Evolutionary conservation across 2,888 invertebrate genomes (phyloP).

Genomic region (Andrena flavipes): DNA sequence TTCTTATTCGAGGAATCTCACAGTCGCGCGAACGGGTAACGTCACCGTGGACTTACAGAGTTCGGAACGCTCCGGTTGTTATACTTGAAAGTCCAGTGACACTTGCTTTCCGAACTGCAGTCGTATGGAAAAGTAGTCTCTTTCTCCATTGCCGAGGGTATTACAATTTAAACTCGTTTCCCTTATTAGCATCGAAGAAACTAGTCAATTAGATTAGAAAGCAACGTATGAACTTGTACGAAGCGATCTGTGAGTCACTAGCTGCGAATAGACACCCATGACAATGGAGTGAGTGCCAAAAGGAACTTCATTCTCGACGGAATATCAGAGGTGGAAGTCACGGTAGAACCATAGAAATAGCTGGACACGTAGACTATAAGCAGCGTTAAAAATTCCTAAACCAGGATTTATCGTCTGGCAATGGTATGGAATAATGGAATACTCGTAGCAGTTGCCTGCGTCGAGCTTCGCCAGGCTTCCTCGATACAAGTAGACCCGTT

Average conservation of each 20-base stretch:
- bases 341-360: not conserved
- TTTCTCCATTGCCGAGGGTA: too few species aligned
- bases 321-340: not conserved
- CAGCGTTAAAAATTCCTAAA: slow-evolving; percentile 12
- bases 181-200: too few species aligned
- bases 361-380: not conserved
- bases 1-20: not conserved
- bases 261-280: not conserved
- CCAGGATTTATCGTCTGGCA: slow-evolving; percentile 36
- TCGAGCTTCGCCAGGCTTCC: slow-evolving; percentile 34
- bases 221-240: too few species aligned
- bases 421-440: slow-evolving; percentile 49
- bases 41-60: too few species aligned
- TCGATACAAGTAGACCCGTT: slow-evolving; percentile 16
- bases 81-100: too few species aligned
- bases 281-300: not conserved
- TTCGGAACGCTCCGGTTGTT: too few species aligned
- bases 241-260: too few species aligned
- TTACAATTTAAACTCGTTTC: too few species aligned
- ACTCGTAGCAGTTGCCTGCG: slow-evolving; percentile 47
- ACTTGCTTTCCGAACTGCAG: too few species aligned
- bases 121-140: too few species aligned
- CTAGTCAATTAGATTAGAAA: too few species aligned
- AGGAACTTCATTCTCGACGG: not conserved
- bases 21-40: too few species aligned